phyloP scores from a whole-genome alignment of 2,113 vertebrate species.

The Perognathus longimembris region DNA sequence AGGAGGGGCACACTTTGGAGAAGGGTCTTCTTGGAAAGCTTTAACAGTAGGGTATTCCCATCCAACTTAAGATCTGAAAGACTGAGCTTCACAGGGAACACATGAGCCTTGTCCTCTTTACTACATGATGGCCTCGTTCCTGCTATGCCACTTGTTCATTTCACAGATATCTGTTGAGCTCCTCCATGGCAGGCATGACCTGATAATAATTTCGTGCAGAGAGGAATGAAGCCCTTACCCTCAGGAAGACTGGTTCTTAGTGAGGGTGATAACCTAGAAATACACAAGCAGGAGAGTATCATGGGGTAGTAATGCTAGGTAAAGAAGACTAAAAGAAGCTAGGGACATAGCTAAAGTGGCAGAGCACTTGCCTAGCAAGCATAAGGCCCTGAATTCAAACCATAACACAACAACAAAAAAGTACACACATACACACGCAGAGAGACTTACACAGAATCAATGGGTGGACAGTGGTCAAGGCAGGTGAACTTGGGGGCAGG shows the following conservation, averaged over 20 bases:
- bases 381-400: no score
- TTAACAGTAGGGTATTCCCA: neutral
- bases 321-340: neutral
- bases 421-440: no score
- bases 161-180: neutral
- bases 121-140: neutral
- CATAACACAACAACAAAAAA: no score
- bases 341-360: no score
- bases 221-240: neutral
- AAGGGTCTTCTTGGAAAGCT: neutral
- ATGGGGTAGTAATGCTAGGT: no score
- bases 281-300: neutral
- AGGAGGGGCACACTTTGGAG: no score
- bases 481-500: rapidly evolving
- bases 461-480: neutral
- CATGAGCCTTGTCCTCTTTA: neutral
- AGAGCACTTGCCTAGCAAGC: no score
- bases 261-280: neutral
- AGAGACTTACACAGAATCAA: no score
- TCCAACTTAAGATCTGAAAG: neutral
- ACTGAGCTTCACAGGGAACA: neutral
- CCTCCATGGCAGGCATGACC: neutral
- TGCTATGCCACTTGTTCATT: neutral
- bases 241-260: neutral
- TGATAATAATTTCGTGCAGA: neutral